Conservation (phyloP, 2,113 vertebrate species). For the Tyrannus savana region DNA sequence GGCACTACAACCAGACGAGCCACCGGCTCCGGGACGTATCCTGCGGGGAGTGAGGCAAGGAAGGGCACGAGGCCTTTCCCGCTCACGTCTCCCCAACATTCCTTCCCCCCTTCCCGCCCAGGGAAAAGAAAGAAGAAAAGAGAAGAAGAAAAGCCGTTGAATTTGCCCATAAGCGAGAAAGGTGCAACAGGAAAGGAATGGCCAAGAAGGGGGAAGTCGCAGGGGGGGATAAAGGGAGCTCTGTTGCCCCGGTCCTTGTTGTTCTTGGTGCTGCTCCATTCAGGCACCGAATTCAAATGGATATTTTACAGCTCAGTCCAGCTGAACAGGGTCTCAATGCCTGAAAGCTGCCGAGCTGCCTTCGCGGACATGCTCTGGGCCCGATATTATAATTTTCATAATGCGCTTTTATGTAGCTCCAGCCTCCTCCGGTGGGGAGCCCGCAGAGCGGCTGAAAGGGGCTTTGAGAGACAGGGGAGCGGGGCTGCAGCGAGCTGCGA, state of each 20-base stretch:
- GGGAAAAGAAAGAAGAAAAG: not conserved
- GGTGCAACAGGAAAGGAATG: constrained; percentile 72
- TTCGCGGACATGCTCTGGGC: constrained; percentile 77
- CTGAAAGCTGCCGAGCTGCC: constrained; percentile 77
- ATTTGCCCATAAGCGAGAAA: constrained; percentile 53
- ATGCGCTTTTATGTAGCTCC: constrained; percentile 83
- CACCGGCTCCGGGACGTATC: not conserved
- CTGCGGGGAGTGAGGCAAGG: not conserved
- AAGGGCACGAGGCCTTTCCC: not conserved
- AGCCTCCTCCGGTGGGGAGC: constrained; percentile 82
- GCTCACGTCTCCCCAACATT: not conserved
- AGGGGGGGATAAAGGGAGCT: constrained; percentile 74
- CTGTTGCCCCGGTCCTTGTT: constrained; percentile 68
- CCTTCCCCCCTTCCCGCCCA: not conserved
- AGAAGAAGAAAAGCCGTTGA: not conserved
- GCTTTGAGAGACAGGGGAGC: constrained; percentile 77
- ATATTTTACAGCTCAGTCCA: constrained; percentile 76
- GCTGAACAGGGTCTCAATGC: constrained; percentile 77
- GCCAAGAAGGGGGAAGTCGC: constrained; percentile 63
- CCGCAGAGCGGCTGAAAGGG: constrained; percentile 81
- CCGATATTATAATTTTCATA: constrained; percentile 87
- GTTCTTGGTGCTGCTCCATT: constrained; percentile 66
- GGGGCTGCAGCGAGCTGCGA: constrained; percentile 67
- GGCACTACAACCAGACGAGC: not conserved
- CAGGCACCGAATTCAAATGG: constrained; percentile 79